Evolutionary conservation across 1,140 invertebrate species (phyloP).

Genomic region (Berghia stephanieae): DNA sequence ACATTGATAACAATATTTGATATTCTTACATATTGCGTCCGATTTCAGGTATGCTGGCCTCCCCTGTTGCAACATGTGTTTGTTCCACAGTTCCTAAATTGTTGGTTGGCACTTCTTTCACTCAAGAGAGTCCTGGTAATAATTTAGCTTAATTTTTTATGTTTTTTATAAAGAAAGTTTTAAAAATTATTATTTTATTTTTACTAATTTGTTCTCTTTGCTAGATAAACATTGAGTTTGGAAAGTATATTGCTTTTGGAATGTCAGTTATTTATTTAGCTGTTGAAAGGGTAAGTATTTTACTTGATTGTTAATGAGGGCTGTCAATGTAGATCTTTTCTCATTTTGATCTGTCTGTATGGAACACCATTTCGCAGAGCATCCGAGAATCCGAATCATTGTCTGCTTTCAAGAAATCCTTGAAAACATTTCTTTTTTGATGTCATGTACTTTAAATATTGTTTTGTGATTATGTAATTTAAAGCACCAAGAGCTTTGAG

Average conservation of each 20-base stretch:
- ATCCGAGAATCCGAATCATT: too few species aligned
- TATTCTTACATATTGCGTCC: neutral
- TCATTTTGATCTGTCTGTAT: too few species aligned
- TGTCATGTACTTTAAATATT: too few species aligned
- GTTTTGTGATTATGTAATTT: too few species aligned
- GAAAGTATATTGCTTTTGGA: neutral
- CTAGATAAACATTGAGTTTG: too few species aligned
- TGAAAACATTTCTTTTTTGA: too few species aligned
- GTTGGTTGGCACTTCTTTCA: slow-evolving; percentile 95
- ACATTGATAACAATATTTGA: neutral
- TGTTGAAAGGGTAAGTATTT: neutral
- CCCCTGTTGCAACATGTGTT: slow-evolving; percentile 85
- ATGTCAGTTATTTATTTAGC: neutral
- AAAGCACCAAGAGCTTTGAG: too few species aligned
- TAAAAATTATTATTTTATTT: neutral
- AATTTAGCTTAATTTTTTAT: slow-evolving; percentile 60
- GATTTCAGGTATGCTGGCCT: slow-evolving; percentile 83
- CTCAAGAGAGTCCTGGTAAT: slow-evolving; percentile 98
- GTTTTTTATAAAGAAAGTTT: neutral
- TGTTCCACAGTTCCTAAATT: slow-evolving; percentile 96
- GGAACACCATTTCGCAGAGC: too few species aligned
- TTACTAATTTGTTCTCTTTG: neutral
- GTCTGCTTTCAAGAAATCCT: too few species aligned
- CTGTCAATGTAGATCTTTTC: neutral
- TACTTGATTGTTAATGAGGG: neutral